A percentile compares a stretch with the other conserved stretches of the same genome.
These are phyloP conservation scores for Lasioglossum lativentre DNA, from an alignment of 2,888 invertebrate genomes.

Conservation along the genomic window DNA sequence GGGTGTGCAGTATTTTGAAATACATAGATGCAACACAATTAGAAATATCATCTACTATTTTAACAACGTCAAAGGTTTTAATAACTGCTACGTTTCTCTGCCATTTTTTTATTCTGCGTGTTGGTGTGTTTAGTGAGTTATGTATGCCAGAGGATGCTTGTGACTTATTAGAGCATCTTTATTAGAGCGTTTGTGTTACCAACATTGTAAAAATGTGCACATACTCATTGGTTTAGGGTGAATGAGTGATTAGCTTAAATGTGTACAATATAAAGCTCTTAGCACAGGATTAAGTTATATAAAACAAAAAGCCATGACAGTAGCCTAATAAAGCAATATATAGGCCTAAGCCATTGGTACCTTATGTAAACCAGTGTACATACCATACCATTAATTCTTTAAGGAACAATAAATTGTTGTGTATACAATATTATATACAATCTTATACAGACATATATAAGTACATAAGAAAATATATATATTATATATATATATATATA, in stretches of 20 bases:
- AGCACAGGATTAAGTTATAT: conserved; percentile 50
- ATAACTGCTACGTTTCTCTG: conserved; percentile 39
- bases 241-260: conserved; percentile 66
- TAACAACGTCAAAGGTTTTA: conserved; percentile 38
- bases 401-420: conserved; percentile 74
- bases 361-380: conserved; percentile 81
- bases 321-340: conserved; percentile 79
- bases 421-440: conserved; percentile 65
- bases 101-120: conserved; percentile 37
- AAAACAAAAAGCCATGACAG: conserved; percentile 72
- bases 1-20: conserved; percentile 57
- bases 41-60: conserved; percentile 10
- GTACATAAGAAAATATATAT: conserved; percentile 66
- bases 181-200: conserved; percentile 66
- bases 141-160: conserved; percentile 33
- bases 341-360: conserved; percentile 82
- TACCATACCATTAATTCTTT: conserved; percentile 78
- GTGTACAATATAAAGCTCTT: conserved; percentile 56
- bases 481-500: conserved; percentile 72
- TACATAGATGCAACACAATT: conserved; percentile 25
- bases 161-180: conserved; percentile 66
- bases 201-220: conserved; percentile 62
- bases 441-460: conserved; percentile 67
- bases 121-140: conserved; percentile 26
- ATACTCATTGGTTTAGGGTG: conserved; percentile 47